Evolutionary conservation across 2,888 invertebrate species (phyloP), one percentile per base, ranked within the genome.

Genomic region (Unio delphinus): DNA sequence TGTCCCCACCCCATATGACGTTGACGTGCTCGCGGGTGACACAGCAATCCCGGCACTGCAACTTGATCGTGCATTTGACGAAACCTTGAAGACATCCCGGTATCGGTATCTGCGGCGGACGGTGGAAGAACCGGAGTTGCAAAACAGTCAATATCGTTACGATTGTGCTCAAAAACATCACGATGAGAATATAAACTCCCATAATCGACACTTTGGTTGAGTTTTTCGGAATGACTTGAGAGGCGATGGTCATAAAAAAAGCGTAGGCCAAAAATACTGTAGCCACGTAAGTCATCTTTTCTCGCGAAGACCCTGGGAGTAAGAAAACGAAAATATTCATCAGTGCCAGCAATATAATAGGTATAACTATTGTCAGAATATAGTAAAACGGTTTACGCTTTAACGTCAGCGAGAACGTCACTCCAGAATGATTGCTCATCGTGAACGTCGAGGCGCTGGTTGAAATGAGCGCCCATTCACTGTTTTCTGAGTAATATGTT

Each of bases 401-500:
- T n/a, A 73, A 34, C 18, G 26, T 65, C 5, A 70, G n/a, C 11
- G 66, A 61, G 28, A 70, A 70, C 23, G 58, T 66, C 4, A 70
- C 54, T 30, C 58, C 55, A 1, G 70, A 30, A 18, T 65, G 54
- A 4, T 20, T 3, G 1, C 18, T 6, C 23, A 56, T 54, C 17
- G 55, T 61, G 45, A 30, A 45, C 7, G 59, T 72, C 6, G 59
- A 23, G 0, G 76, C 68, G 8, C 72, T 61, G 5, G 70, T 74
- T 20, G 69, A 26, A 1, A 72, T 28, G 0, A 80, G 67, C 8
- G 75, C 67, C 81, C 80, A 81, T n/a, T 78, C 76, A 4, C 75
- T 75, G 56, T 81, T 80, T 23, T 30, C 54, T 56, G 78, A 75
- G 34, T 61, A 68, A 7, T 55, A 23, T 28, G 68, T 62, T 7